Evolutionary conservation across 2,113 vertebrate genomes (phyloP).

Genomic region (Cranoglanis bouderius): DNA sequence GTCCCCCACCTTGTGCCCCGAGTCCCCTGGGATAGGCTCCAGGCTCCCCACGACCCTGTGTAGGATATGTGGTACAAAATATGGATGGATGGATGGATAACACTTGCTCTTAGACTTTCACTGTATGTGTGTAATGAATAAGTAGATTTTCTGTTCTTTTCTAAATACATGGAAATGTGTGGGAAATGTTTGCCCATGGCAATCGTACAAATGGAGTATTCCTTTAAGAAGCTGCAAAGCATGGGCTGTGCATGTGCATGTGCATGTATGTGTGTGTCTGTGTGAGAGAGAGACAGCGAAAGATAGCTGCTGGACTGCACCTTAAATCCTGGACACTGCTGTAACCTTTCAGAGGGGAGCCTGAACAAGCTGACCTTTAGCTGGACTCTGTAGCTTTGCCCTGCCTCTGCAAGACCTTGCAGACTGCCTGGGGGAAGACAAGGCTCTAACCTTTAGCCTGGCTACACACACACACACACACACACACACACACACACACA

Average conservation of each 20-base stretch:
- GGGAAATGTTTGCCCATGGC: neutral
- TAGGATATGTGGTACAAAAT: neutral
- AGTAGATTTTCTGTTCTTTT: neutral
- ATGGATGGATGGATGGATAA: neutral
- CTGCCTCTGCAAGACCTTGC: slow-evolving; percentile 20
- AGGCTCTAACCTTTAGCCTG: slow-evolving; percentile 50
- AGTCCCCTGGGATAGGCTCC: no score
- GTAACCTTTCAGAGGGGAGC: slow-evolving; percentile 49
- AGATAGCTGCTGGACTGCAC: slow-evolving; percentile 4
- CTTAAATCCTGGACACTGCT: slow-evolving; percentile 10
- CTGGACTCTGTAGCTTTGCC: slow-evolving; percentile 37
- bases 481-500: neutral
- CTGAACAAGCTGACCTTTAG: slow-evolving; percentile 49
- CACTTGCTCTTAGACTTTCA: neutral
- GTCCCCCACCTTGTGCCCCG: no score
- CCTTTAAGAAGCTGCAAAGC: neutral
- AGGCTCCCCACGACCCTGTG: no score
- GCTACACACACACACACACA: neutral
- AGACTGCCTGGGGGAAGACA: slow-evolving; percentile 46
- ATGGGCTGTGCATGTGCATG: neutral
- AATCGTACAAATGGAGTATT: neutral
- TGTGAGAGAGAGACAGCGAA: neutral
- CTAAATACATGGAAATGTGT: neutral
- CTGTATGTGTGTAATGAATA: neutral
- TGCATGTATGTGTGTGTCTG: neutral